Percentiles rank a stretch among this genome's conserved stretches.
Evolutionary conservation across 2,797 vertebrate genomes (phyloP).

Genomic region (Muscicapa comitata): DNA sequence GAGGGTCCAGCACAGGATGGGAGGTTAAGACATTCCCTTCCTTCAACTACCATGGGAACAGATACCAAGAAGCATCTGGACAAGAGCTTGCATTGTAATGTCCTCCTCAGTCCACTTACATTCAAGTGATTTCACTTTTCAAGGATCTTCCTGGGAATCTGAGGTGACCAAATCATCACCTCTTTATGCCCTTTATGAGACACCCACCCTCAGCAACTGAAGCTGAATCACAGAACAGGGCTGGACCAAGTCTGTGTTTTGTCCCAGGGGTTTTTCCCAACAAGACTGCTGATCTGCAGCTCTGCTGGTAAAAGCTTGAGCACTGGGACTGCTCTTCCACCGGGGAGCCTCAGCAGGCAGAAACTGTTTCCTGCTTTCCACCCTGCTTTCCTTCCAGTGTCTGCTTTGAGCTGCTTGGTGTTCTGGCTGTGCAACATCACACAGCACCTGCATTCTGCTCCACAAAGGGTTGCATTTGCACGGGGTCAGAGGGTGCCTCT

Average conservation of each 20-base stretch:
- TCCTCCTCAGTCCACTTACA: background rate
- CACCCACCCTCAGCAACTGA: background rate
- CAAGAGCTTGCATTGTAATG: background rate
- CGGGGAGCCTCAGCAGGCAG: background rate
- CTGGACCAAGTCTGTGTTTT: background rate
- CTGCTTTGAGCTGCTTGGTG: background rate
- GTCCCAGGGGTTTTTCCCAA: background rate
- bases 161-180: background rate
- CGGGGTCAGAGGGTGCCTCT: background rate
- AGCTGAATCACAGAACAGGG: background rate
- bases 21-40: background rate
- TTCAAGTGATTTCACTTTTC: background rate
- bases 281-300: background rate
- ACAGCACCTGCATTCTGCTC: background rate
- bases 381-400: background rate
- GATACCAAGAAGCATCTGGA: background rate
- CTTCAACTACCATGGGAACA: background rate
- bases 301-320: background rate
- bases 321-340: background rate
- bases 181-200: background rate
- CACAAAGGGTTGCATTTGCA: background rate
- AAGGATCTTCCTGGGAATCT: background rate
- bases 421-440: background rate
- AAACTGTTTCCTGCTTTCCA: background rate
- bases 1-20: background rate